Conservation (phyloP, 2,797 vertebrate species). For the Phrynocephalus forsythii region DNA sequence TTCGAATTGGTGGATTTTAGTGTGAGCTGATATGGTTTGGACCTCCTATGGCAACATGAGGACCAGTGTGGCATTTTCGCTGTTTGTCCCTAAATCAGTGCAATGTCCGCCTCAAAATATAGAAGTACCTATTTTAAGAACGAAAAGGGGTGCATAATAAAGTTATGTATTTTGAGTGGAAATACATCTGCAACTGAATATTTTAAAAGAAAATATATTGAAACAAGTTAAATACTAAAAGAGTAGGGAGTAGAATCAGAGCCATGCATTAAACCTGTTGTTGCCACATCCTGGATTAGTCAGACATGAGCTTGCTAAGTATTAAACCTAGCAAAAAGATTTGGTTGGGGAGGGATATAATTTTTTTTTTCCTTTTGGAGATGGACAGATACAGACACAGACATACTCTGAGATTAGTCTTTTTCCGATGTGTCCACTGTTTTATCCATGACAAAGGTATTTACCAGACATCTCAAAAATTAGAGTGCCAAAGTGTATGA, state of each 20-base stretch:
- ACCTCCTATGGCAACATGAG: neutral
- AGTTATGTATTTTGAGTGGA: neutral
- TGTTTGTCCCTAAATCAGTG: neutral
- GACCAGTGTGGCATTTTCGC: neutral
- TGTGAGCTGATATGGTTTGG: neutral
- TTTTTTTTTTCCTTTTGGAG: neutral
- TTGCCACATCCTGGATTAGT: too few relatives aligned
- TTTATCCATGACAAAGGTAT: neutral
- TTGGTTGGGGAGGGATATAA: fast-evolving
- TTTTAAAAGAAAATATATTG: neutral
- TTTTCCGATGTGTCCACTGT: neutral
- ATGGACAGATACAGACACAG: neutral
- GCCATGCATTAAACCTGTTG: neutral
- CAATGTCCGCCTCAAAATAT: neutral
- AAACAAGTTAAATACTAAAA: neutral
- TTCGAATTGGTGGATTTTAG: neutral
- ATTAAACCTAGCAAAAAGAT: neutral
- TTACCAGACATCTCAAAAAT: neutral
- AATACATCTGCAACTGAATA: neutral
- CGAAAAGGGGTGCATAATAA: too few relatives aligned
- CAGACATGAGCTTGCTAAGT: neutral
- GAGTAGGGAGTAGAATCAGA: too few relatives aligned
- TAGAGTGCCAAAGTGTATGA: neutral
- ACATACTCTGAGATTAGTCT: neutral
- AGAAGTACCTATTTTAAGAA: too few relatives aligned